Conservation (phyloP, 2,888 invertebrate species). For the Amiota communis region DNA sequence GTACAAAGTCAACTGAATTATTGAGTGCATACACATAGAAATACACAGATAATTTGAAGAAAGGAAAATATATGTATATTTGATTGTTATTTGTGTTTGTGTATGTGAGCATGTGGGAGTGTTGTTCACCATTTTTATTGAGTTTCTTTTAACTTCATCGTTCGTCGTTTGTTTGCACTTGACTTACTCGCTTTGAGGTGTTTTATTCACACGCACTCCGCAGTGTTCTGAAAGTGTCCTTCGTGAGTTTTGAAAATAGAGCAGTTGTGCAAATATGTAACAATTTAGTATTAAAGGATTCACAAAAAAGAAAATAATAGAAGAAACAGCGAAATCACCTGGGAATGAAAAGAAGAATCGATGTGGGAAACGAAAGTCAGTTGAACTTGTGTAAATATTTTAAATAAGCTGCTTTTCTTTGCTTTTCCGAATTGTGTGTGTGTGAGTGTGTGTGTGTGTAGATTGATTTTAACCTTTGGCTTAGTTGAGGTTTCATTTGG, state of each 20-base stretch:
- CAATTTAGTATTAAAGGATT: slow-evolving; percentile 7
- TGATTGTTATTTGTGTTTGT: background rate
- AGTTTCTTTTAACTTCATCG: background rate
- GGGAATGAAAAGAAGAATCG: background rate
- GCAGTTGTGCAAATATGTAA: slow-evolving; percentile 25
- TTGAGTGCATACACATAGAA: slow-evolving; percentile 34
- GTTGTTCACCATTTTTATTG: slow-evolving; percentile 1
- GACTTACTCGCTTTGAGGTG: background rate
- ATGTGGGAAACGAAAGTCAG: background rate
- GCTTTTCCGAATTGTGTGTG: background rate
- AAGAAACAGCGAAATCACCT: background rate
- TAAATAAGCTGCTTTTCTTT: slow-evolving; percentile 17
- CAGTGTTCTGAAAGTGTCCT: too few relatives aligned
- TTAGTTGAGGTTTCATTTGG: background rate
- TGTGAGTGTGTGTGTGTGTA: background rate
- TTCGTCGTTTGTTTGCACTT: background rate
- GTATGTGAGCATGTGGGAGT: background rate
- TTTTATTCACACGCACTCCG: background rate
- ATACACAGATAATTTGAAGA: background rate
- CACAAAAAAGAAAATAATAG: background rate
- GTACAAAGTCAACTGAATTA: slow-evolving; percentile 41
- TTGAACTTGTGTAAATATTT: slow-evolving; percentile 23
- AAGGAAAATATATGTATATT: background rate
- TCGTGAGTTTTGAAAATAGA: background rate
- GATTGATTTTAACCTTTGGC: background rate